Percentiles rank a stretch among this genome's conserved stretches.
phyloP scores from a whole-genome alignment of 2,888 invertebrate genomes.

The Tetranychus truncatus region DNA sequence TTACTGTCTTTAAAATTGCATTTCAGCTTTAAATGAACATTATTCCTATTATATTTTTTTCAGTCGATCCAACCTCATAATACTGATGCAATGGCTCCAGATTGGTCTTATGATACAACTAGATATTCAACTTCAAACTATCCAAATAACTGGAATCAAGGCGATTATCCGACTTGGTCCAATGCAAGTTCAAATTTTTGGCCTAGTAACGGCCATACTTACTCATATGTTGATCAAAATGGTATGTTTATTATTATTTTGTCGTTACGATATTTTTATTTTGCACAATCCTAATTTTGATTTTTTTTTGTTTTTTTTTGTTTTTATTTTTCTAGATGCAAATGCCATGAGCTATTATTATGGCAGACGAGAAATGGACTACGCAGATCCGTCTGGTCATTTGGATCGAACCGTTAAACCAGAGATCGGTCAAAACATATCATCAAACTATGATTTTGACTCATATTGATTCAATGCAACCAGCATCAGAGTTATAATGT shows the following conservation, averaged over 20 bases:
- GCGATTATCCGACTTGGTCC: neutral
- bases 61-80: neutral
- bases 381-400: neutral
- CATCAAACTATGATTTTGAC: slow-evolving; percentile 9
- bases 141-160: slow-evolving; percentile 1
- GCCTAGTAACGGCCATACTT: neutral
- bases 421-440: slow-evolving; percentile 5
- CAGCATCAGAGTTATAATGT: neutral
- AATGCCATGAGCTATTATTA: neutral
- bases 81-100: neutral
- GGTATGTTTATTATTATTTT: neutral
- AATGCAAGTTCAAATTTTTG: neutral
- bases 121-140: neutral
- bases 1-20: neutral
- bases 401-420: neutral
- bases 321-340: neutral
- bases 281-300: neutral
- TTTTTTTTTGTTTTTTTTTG: neutral
- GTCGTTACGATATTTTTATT: neutral
- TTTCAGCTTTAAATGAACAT: neutral
- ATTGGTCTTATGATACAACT: neutral
- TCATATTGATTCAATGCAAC: slow-evolving; percentile 5
- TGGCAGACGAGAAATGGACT: neutral
- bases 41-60: neutral
- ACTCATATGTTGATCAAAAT: slow-evolving; percentile 1